Conservation (phyloP, 2,113 vertebrate species). For the Megaceryle torquata region DNA sequence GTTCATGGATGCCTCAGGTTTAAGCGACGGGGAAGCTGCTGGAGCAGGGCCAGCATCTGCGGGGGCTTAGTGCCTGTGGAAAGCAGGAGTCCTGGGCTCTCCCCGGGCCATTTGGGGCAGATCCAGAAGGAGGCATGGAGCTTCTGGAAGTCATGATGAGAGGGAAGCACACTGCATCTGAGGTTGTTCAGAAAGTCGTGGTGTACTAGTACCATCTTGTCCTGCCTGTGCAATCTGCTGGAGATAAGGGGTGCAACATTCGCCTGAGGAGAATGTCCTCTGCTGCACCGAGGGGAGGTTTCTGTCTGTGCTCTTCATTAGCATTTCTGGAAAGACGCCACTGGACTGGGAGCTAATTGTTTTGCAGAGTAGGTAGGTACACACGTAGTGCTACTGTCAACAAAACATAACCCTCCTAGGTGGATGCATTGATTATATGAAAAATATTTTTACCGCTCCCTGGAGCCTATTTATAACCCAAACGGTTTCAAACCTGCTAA, state of each 20-base stretch:
- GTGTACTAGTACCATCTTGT: not conserved
- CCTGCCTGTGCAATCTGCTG: fast-evolving
- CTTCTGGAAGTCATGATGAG: not conserved
- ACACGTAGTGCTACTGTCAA: not conserved
- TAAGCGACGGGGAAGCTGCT: not conserved
- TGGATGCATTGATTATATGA: conserved; percentile 15
- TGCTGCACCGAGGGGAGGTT: not conserved
- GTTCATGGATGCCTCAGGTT: not conserved
- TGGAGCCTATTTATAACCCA: conserved; percentile 26
- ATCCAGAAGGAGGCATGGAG: not conserved
- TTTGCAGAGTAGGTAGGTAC: not conserved
- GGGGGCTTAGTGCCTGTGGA: not conserved
- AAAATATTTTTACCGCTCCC: conserved; percentile 45
- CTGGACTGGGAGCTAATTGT: not conserved
- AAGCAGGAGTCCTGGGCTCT: not conserved
- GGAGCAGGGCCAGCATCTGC: fast-evolving
- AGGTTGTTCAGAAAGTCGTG: not conserved
- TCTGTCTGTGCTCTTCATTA: not conserved
- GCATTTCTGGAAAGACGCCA: not conserved
- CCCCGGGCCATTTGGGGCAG: fast-evolving
- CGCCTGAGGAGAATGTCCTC: not conserved
- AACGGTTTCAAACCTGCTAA: conserved; percentile 12
- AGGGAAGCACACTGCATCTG: fast-evolving
- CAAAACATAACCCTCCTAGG: not conserved
- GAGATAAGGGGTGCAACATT: not conserved